Base-by-base conservation (phyloP, 2,113 vertebrate species). In the Lophotis ruficrista region DNA sequence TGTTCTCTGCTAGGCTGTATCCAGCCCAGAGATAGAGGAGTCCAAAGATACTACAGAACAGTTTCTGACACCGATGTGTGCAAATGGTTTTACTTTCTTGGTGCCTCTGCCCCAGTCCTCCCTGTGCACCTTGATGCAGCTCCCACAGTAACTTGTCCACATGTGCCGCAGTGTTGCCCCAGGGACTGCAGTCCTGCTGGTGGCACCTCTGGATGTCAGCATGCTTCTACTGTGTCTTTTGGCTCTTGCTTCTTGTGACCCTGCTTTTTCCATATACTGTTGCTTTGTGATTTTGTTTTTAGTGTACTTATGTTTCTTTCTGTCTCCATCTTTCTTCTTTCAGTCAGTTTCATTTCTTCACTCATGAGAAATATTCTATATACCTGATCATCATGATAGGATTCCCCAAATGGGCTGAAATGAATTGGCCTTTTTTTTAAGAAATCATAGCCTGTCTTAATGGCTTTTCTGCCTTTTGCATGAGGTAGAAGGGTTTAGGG, bases 341-440 rank as follows among this genome's bases (percentile, higher is more conserved):
- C 87, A 87, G 53, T 87, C 73, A 72, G 48, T 93, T 88, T 90
- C 90, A 94, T 94, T 92, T 95, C 87, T 94, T 96, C 92, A 95
- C 79, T 97, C 93, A 93, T 93, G 89, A 93, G 83, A 94, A 93
- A 80, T 96, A 97, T 97, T 97, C 97, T 97, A 97, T 97, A 97
- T 97, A 97, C 96, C 96, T 92, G 91, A 54, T 61, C 24, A 11
- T 91, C 2, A 0, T n/a, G 68, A 51, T 76, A 84, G 90, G 75
- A 81, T 86, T 81, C 54, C 78, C 66, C 31, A 75, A 48, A 61
- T 24, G 56, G 62, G 33, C 65, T 87, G 83, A 80, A 90, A 76
- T 66, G 7, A 81, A 83, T 51, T 93, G 82, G 37, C 79, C 25
- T 83, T 62, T 85, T 85, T 88, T 38, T 54, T 5, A 87, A 85